These are phyloP conservation scores for Agrilus planipennis DNA, from an alignment of 1,140 invertebrate species.

Conservation along the genomic window DNA sequence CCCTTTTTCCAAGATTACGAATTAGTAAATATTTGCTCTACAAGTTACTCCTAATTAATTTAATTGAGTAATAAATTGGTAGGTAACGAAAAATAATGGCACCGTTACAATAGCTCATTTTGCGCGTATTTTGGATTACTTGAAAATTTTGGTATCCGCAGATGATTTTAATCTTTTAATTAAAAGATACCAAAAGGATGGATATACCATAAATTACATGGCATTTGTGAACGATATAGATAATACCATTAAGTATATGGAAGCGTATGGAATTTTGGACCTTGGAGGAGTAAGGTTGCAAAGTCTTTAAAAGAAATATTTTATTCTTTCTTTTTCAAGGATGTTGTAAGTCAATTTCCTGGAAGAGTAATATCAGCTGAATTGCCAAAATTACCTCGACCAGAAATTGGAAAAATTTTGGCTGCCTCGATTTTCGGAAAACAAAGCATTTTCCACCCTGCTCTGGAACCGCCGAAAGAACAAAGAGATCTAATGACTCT, in stretches of 20 bases:
- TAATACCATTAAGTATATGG: conserved; percentile 38
- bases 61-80: conserved; percentile 10
- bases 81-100: conserved; percentile 58
- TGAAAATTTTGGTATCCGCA: conserved; percentile 47
- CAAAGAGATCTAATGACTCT: conserved; percentile 34
- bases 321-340: too few species aligned
- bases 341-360: conserved; percentile 40
- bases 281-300: conserved; percentile 37
- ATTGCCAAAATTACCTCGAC: conserved; percentile 48
- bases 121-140: conserved; percentile 51
- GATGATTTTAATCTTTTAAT: conserved; percentile 55
- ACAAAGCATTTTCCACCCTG: conserved; percentile 45
- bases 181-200: conserved; percentile 54
- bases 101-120: conserved; percentile 59
- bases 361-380: conserved; percentile 52
- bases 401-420: conserved; percentile 44
- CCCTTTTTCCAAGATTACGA: conserved; percentile 69
- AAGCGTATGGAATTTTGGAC: conserved; percentile 42
- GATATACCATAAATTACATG: conserved; percentile 58
- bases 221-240: conserved; percentile 50
- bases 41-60: not conserved
- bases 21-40: conserved; percentile 39
- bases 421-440: conserved; percentile 40
- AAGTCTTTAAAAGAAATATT: too few species aligned
- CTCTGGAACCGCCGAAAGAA: conserved; percentile 33